Percentiles rank a stretch among this genome's conserved stretches.
These are phyloP conservation scores for Drosophila willistoni DNA, from an alignment of 1,140 invertebrate genomes.

Conservation along the genomic window DNA sequence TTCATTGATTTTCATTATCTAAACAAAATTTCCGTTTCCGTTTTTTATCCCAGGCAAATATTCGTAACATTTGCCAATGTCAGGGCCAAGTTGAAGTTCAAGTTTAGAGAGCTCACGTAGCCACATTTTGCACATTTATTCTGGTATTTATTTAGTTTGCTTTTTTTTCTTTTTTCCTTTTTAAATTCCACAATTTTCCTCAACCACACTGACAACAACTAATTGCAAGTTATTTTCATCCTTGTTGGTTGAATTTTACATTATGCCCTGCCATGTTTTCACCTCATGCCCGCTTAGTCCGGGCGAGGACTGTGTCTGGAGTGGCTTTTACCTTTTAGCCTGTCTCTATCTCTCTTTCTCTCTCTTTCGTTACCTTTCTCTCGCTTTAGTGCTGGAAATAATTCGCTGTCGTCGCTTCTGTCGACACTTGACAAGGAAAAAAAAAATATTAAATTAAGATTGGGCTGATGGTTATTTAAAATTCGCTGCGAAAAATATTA, in stretches of 20 bases:
- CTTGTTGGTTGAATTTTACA: slow-evolving; percentile 29
- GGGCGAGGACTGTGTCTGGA: slow-evolving; percentile 20
- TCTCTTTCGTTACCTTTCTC: slow-evolving; percentile 4
- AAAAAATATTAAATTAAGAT: slow-evolving; percentile 50
- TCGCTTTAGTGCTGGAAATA: slow-evolving; percentile 39
- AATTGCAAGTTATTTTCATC: slow-evolving; percentile 70
- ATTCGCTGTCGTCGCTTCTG: slow-evolving; percentile 60
- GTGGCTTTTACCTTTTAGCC: slow-evolving; percentile 45
- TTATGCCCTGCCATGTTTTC: slow-evolving; percentile 41
- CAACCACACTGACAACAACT: slow-evolving; percentile 62
- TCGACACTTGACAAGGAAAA: slow-evolving; percentile 25
- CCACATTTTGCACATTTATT: slow-evolving; percentile 12
- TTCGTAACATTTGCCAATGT: slow-evolving; percentile 57
- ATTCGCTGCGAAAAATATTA: slow-evolving; percentile 2
- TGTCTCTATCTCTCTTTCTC: neutral
- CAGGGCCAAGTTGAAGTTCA: slow-evolving; percentile 45
- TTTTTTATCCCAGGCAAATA: slow-evolving; percentile 18
- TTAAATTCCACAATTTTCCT: slow-evolving; percentile 44
- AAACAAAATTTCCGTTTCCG: slow-evolving; percentile 61
- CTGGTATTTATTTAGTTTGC: neutral
- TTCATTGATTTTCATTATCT: slow-evolving; percentile 66
- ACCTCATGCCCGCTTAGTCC: slow-evolving; percentile 12
- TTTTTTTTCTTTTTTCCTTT: slow-evolving; percentile 12
- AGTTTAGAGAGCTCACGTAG: slow-evolving; percentile 56
- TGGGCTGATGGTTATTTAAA: slow-evolving; percentile 48